Base-by-base conservation (phyloP, 2,888 invertebrate genomes). In the Sphaerophoria taeniata region DNA sequence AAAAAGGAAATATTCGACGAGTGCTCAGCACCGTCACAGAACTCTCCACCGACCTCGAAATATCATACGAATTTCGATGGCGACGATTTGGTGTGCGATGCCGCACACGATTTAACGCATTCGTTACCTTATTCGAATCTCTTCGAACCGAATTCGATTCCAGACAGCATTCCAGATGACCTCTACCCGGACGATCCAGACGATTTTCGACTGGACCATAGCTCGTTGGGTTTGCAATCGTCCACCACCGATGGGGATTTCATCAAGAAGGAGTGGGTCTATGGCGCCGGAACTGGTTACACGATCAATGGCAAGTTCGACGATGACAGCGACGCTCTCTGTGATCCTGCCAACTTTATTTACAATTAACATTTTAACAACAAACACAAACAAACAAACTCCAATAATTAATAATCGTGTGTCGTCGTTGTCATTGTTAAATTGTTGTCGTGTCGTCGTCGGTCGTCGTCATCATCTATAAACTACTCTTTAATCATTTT, bases 231-330 rank as follows among this genome's bases (percentile, higher is more conserved):
- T 56, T 91, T 91, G 14, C 91, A 91, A 14, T 91, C 91, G 9
- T 91, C 91, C 61, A 91, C 91, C 33, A 91, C 90, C 60, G 92
- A 92, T 77, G 92, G 90, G 7, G 92, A 92, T 79, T 92, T 91
- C 81, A 92, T 92, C 31, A 91, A 91, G 31, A 92, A 92, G 88
- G 92, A 92, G 88, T 92, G 92, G 92, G 91, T 90, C 39, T 91
- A 91, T 70, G 91, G 91, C 76, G 87, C 90, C 58, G 90, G 90
- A 69, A 89, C 90, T 45, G 90, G 89, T 76, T 92, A 92, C 84
- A 89, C 90, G 82, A 91, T 91, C 89, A 91, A 91, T 63, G 91
- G 91, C 24, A 92, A 91, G 80, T 92, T 92, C 69, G 91, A 92
- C 74, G 91, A 91, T 80, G 91, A 91, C 75, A 91, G 90, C 87